Percentiles rank a stretch among this genome's conserved stretches.
These are phyloP conservation scores for Staurois parvus DNA, from an alignment of 2,797 vertebrate genomes.

Conservation along the genomic window DNA sequence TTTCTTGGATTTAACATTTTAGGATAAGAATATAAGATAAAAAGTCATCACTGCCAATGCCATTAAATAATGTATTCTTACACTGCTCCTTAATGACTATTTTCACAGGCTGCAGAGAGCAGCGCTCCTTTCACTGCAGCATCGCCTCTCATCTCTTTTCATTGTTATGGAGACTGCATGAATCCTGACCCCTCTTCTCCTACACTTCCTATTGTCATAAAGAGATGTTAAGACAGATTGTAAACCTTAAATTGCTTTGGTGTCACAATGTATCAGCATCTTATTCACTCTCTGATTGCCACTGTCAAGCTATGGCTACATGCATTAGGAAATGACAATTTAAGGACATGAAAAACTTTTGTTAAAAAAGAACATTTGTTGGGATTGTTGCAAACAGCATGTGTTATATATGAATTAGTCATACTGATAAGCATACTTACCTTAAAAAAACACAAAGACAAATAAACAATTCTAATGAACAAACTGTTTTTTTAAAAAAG, in stretches of 20 bases:
- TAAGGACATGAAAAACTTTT: background rate
- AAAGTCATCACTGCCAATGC: too few relatives aligned
- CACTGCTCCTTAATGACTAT: constrained; percentile 10
- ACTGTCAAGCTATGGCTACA: background rate
- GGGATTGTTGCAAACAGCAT: too few relatives aligned
- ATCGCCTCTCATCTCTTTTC: background rate
- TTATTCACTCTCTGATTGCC: constrained; percentile 9
- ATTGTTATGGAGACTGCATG: background rate
- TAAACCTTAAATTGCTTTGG: constrained; percentile 20
- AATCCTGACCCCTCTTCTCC: background rate
- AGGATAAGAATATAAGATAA: background rate
- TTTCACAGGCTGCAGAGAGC: background rate
- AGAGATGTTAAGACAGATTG: background rate
- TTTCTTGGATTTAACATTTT: too few relatives aligned
- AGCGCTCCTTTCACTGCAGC: background rate
- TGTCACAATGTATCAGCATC: constrained; percentile 11
- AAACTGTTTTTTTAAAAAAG: too few relatives aligned
- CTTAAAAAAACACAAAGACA: too few relatives aligned
- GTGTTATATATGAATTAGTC: too few relatives aligned
- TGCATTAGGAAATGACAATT: background rate
- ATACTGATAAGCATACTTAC: too few relatives aligned
- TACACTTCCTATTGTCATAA: constrained; percentile 9
- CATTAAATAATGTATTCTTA: constrained; percentile 3
- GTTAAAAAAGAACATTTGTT: too few relatives aligned
- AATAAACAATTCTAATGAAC: too few relatives aligned